Base-by-base conservation (phyloP, 2,113 vertebrate genomes). In the Narcine bancroftii region DNA sequence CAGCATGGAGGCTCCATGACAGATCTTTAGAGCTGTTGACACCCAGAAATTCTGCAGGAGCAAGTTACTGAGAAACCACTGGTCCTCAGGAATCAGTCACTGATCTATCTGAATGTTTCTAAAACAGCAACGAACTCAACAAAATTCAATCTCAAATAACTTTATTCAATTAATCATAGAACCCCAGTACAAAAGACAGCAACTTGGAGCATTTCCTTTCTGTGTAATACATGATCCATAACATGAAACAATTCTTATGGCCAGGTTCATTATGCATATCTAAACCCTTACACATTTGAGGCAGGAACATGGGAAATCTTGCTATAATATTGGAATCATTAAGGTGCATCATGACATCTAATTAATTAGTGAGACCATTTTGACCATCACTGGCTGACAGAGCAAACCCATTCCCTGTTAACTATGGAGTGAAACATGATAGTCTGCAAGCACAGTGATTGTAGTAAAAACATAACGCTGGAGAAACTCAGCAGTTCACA, bases 81-180 rank as follows among this genome's bases (percentile, higher is more conserved):
- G 26, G 29, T 15, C 81, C 33, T 85, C 50, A 60, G 13, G 29
- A 85, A 36, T 29, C 19, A 11, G 29, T 83, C 26, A 83, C 42
- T 13, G 53, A 21, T 60, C 81, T 15, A 85, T 1, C 11, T 15
- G 1, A 36, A 19, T 21, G 33, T 60, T 6, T 56, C 50, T 19
- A n/a, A 85, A 85, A 13, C 81, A 85, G 53, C 29, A 85, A 60
- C 50, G 60, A 33, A 39, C 50, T 36, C 10, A 73, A 36, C 29
- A 11, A 56, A 13, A 85, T n/a, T 6, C 33, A 50, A 85, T 36
- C 60, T 60, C 66, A 85, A 85, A 85, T 60, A 56, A 19, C 33
- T 85, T 85, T 85, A 85, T 85, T 85, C 50, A 83, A 56, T 79
- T 45, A 50, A 50, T 85, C 50, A 85, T 50, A 85, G 50, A 21